These are phyloP conservation scores for Callionymus lyra DNA, from an alignment of 2,113 vertebrate genomes.

Conservation along the genomic window DNA sequence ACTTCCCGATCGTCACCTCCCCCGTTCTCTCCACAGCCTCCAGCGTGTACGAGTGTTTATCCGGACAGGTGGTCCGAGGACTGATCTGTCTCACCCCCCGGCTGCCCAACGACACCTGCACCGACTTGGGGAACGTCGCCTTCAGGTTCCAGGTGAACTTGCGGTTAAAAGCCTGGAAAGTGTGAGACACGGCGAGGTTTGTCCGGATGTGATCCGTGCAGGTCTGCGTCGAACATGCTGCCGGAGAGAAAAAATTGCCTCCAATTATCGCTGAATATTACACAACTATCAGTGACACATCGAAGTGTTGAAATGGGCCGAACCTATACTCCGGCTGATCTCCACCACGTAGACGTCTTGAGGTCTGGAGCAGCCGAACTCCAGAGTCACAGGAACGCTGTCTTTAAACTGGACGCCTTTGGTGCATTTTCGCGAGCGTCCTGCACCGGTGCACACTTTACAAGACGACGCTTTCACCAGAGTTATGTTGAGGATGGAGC, in stretches of 20 bases:
- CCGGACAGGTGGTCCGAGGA: conserved; percentile 60
- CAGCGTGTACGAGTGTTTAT: conserved; percentile 67
- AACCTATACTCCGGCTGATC: conserved; percentile 44
- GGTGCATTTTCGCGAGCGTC: conserved; percentile 2
- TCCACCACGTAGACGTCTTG: conserved; percentile 48
- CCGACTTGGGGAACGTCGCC: conserved; percentile 40
- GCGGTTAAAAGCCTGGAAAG: conserved; percentile 64
- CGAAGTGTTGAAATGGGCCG: not conserved
- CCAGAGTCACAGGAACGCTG: conserved; percentile 5
- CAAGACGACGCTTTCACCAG: conserved; percentile 25
- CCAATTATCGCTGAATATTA: not conserved
- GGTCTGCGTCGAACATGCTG: conserved; percentile 60
- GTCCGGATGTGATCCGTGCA: conserved; percentile 66
- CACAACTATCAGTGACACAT: too few relatives aligned
- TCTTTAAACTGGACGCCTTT: conserved; percentile 7
- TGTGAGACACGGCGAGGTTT: conserved; percentile 38
- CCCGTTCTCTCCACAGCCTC: conserved; percentile 37
- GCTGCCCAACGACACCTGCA: conserved; percentile 67
- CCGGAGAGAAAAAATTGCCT: conserved; percentile 5
- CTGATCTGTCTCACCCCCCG: conserved; percentile 67
- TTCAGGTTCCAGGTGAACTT: conserved; percentile 76
- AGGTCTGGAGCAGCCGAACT: conserved; percentile 45
- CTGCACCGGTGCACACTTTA: conserved; percentile 26
- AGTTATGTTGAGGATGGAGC: conserved; percentile 32
- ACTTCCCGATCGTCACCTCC: conserved; percentile 63